phyloP scores from a whole-genome alignment of 2,888 invertebrate genomes.

The Scrobipalpa costella region DNA sequence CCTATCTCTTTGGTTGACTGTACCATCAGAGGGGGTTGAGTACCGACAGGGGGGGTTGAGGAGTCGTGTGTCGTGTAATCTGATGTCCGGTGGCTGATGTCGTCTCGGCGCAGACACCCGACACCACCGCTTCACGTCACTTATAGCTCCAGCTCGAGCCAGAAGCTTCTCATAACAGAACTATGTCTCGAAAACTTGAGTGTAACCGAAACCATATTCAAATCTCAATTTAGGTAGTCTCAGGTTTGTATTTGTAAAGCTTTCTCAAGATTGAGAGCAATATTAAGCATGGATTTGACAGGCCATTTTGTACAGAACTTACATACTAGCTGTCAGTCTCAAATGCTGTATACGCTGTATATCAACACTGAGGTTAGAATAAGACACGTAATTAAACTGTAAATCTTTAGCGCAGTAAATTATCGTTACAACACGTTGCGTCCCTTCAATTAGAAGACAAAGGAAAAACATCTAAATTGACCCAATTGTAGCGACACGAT shows the following conservation, averaged over 20 bases:
- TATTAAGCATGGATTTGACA: no score
- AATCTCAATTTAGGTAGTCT: no score
- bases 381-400: neutral
- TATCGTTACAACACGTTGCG: neutral
- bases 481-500: slow-evolving; percentile 19
- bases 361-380: no score
- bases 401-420: neutral
- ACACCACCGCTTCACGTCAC: neutral
- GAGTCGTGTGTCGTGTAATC: slow-evolving; percentile 20
- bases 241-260: no score
- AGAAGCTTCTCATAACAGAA: neutral
- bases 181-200: neutral
- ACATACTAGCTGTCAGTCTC: no score
- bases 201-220: no score
- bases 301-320: no score
- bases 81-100: slow-evolving; percentile 20
- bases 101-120: neutral
- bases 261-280: no score
- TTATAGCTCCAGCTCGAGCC: neutral
- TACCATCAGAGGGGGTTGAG: neutral
- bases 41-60: neutral
- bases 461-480: slow-evolving; percentile 20
- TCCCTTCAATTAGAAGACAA: slow-evolving; percentile 15
- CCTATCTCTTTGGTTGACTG: no score
- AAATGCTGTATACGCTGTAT: no score